Percentiles rank a stretch among this genome's conserved stretches.
phyloP scores from a whole-genome alignment of 2,113 vertebrate genomes.

The Lagenorhynchus albirostris region DNA sequence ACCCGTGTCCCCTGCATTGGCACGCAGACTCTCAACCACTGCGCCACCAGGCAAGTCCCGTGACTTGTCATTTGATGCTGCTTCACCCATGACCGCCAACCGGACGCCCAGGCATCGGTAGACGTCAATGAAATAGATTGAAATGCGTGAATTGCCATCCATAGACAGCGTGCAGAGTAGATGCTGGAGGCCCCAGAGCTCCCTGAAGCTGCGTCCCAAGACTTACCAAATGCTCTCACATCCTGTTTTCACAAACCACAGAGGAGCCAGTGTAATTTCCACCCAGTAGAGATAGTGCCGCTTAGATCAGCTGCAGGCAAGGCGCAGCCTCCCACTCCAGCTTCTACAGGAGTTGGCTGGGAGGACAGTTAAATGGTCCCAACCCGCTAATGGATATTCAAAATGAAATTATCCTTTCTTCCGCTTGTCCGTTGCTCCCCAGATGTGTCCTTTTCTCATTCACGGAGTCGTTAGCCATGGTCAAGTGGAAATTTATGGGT shows the following conservation, averaged over 20 bases:
- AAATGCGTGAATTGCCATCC: rapidly evolving
- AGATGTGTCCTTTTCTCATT: background rate
- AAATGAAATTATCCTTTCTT: background rate
- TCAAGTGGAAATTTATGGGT: background rate
- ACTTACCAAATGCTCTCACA: background rate
- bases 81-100: rapidly evolving
- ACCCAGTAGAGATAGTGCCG: background rate
- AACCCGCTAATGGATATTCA: background rate
- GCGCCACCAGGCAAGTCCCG: too few species aligned
- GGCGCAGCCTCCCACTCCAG: rapidly evolving
- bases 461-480: rapidly evolving
- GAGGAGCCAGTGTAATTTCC: background rate
- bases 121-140: too few species aligned
- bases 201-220: background rate
- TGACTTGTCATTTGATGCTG: too few species aligned
- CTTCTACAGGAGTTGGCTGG: background rate
- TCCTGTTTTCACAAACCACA: background rate
- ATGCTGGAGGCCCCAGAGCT: background rate
- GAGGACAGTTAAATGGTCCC: background rate
- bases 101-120: too few species aligned
- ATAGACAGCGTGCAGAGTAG: rapidly evolving
- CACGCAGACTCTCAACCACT: too few species aligned
- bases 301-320: too few species aligned
- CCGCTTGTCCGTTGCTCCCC: background rate
- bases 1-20: too few species aligned